phyloP scores from a whole-genome alignment of 2,113 vertebrate genomes.

The Antigone vipio region DNA sequence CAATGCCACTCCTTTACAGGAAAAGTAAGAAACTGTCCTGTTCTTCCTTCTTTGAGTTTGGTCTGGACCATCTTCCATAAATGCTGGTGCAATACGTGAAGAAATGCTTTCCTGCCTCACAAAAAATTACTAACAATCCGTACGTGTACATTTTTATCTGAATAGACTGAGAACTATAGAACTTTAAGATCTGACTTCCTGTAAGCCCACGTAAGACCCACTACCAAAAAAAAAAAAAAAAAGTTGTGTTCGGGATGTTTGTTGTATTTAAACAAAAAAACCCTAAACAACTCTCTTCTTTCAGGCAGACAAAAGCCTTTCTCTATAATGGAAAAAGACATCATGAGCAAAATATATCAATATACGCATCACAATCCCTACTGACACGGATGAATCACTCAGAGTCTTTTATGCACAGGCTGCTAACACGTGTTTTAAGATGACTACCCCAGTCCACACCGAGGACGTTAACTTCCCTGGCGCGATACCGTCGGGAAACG shows the following conservation, averaged over 20 bases:
- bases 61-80: not conserved
- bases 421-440: not conserved
- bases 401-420: not conserved
- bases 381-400: not conserved
- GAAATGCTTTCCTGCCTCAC: not conserved
- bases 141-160: not conserved
- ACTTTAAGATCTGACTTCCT: not conserved
- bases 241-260: rapidly evolving
- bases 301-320: not conserved
- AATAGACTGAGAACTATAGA: not conserved
- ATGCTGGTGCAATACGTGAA: not conserved
- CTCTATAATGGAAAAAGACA: not conserved
- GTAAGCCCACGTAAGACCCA: rapidly evolving
- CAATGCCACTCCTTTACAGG: not conserved
- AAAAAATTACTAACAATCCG: not conserved
- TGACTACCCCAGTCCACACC: not conserved
- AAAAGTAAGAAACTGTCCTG: not conserved
- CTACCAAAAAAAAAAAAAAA: not conserved
- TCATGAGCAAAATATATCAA: not conserved
- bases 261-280: not conserved
- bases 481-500: not conserved
- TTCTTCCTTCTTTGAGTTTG: not conserved
- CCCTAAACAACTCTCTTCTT: not conserved
- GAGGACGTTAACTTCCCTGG: not conserved
- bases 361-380: not conserved